A percentile compares a stretch with the other conserved stretches of the same genome.
These are phyloP conservation scores for Asobara japonica DNA, from an alignment of 1,140 invertebrate genomes.

Conservation along the genomic window DNA sequence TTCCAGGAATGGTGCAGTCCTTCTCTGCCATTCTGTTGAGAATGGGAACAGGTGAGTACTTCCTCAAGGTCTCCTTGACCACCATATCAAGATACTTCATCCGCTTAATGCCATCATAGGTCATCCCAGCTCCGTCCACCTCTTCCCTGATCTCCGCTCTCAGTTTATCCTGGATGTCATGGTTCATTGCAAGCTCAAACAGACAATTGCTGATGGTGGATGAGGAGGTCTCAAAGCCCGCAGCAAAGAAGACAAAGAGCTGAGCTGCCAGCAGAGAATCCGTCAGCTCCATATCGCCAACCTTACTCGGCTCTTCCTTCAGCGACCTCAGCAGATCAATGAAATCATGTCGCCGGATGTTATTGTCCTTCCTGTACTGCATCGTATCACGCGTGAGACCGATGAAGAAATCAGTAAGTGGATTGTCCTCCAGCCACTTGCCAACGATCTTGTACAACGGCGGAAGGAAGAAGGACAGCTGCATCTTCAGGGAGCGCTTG, in stretches of 20 bases:
- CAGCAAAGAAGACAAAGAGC: constrained; percentile 74
- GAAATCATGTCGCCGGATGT: constrained; percentile 67
- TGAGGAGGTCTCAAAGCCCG: constrained; percentile 78
- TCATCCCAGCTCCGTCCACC: constrained; percentile 57
- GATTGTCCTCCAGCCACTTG: background rate
- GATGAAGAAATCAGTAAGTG: constrained; percentile 60
- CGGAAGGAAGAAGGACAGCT: background rate
- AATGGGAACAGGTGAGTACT: constrained; percentile 57
- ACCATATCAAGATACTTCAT: constrained; percentile 61
- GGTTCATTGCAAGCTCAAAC: constrained; percentile 72
- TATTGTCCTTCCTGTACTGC: constrained; percentile 63
- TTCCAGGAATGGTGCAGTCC: constrained; percentile 50
- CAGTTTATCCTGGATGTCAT: constrained; percentile 69
- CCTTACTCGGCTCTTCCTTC: constrained; percentile 58
- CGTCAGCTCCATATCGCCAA: constrained; percentile 41
- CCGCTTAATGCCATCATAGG: constrained; percentile 59
- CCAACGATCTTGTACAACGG: background rate
- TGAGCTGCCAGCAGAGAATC: constrained; percentile 66
- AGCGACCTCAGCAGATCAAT: constrained; percentile 68
- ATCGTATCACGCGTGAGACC: constrained; percentile 66
- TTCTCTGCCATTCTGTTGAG: constrained; percentile 45
- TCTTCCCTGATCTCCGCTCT: constrained; percentile 68
- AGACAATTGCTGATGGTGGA: constrained; percentile 70
- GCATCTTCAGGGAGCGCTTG: constrained; percentile 63
- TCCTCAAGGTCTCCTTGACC: constrained; percentile 61